Evolutionary conservation across 2,888 invertebrate genomes (phyloP), one percentile per base, ranked within the genome.

Genomic region (Fragum whitleyi): DNA sequence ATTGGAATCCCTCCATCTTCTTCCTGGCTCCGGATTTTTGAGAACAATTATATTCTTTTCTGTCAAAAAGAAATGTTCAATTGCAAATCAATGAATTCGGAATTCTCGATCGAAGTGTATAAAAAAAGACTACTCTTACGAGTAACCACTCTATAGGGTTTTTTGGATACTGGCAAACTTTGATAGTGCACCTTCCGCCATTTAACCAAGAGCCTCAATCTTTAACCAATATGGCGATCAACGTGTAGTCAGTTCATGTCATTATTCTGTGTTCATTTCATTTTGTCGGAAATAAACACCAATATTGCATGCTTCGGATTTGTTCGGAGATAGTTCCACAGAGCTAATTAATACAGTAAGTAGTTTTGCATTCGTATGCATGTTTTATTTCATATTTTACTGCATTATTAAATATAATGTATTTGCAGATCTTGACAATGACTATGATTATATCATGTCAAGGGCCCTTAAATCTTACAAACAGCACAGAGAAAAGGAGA

Each of bases 381-480:
- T 59, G 16, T 59, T 59, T 26, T 23, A 21, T 51, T 23, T 67
- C 28, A n/a, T n/a, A n/a, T 36, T 36, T 36, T 6, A 36, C 5
- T 36, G 32, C 32, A 36, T 55, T 2, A 7, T 57, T 71, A 7
- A 23, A 23, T 26, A 39, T 70, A 57, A 14, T 79, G 28, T 79
- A 19, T 77, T 86, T 86, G 36, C 83, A 90, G 90, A 90, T 84
- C 80, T 90, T 14, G 89, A 90, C 65, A 84, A 88, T 53, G 90
- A 90, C 42, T 88, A 90, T 65, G 87, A 88, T 51, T 88, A 88
- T 68, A 90, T 90, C 55, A 90, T 90, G 89, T 86, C 86, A 21
- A 87, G 87, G 75, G 90, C 90, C 9, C 71, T 90, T n/a, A 79
- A 74, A 62, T 89, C 90, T 2, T 90, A 90, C 75, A 79, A 75